phyloP scores from a whole-genome alignment of 2,888 invertebrate genomes.

The Branchellion lobata region DNA sequence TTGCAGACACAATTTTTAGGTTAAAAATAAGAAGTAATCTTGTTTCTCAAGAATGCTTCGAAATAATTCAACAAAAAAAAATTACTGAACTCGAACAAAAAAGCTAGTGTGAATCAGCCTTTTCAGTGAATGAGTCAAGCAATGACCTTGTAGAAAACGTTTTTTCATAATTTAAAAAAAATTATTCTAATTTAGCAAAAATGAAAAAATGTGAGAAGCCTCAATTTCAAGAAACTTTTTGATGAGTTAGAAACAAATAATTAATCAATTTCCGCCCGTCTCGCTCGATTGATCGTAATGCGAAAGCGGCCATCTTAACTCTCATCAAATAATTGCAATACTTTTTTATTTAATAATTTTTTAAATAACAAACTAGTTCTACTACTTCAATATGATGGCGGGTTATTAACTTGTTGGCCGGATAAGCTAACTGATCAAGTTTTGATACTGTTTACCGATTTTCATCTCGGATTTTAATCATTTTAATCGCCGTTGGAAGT shows the following conservation, averaged over 20 bases:
- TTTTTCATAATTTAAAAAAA: too few species aligned
- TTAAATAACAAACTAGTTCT: neutral
- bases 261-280: conserved; percentile 43
- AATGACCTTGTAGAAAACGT: too few species aligned
- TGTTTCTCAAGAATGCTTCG: too few species aligned
- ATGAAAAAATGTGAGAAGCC: neutral
- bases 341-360: conserved; percentile 33
- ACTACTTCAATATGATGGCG: neutral
- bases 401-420: conserved; percentile 6
- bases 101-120: too few species aligned
- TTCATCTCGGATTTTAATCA: conserved; percentile 6
- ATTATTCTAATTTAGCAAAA: too few species aligned
- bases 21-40: too few species aligned
- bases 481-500: conserved; percentile 18
- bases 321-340: conserved; percentile 35
- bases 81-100: too few species aligned
- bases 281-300: conserved; percentile 40
- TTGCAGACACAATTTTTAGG: too few species aligned
- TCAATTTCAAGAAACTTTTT: conserved; percentile 4
- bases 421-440: neutral
- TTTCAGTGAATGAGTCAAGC: too few species aligned
- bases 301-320: conserved; percentile 33
- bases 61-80: too few species aligned
- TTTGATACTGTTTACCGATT: conserved; percentile 11
- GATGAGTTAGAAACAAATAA: conserved; percentile 32